A percentile compares a stretch with the other conserved stretches of the same genome.
These are phyloP conservation scores for Bombycilla garrulus DNA, from an alignment of 2,113 vertebrate species.

Conservation along the genomic window DNA sequence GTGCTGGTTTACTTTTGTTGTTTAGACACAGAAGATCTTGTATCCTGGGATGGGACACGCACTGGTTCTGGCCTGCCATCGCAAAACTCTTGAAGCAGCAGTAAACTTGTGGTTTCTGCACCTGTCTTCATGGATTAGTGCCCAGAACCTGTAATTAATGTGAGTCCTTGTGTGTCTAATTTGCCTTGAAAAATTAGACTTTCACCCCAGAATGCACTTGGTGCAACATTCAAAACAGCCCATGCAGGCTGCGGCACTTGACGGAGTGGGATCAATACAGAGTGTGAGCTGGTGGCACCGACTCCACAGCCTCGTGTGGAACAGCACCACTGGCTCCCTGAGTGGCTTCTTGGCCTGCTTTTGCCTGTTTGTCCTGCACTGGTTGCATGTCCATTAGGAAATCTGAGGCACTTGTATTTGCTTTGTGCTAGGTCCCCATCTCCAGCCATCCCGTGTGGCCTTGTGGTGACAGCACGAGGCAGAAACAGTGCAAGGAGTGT, in stretches of 20 bases:
- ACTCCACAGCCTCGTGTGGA: accelerated
- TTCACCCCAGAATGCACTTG: slow-evolving; percentile 43
- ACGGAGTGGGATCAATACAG: accelerated
- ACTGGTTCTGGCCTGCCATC: neutral
- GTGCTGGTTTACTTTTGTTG: neutral
- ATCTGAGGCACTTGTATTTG: neutral
- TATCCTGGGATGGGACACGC: neutral
- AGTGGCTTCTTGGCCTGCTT: neutral
- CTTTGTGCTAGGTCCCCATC: neutral
- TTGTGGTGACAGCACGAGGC: neutral
- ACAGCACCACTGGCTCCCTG: neutral
- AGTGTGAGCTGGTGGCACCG: accelerated
- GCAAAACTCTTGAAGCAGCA: neutral
- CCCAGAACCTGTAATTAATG: slow-evolving; percentile 68
- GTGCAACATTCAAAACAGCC: neutral
- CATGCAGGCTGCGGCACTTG: accelerated
- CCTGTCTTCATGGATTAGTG: slow-evolving; percentile 61
- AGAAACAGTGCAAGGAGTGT: neutral
- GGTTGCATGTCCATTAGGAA: neutral
- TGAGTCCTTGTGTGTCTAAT: slow-evolving; percentile 65
- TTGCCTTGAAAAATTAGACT: slow-evolving; percentile 62
- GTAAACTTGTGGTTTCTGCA: slow-evolving; percentile 53
- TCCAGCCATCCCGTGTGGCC: neutral
- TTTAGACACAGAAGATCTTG: neutral
- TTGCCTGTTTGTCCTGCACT: neutral